phyloP scores from a whole-genome alignment of 2,888 invertebrate genomes.

The Standfussiana lucernea region DNA sequence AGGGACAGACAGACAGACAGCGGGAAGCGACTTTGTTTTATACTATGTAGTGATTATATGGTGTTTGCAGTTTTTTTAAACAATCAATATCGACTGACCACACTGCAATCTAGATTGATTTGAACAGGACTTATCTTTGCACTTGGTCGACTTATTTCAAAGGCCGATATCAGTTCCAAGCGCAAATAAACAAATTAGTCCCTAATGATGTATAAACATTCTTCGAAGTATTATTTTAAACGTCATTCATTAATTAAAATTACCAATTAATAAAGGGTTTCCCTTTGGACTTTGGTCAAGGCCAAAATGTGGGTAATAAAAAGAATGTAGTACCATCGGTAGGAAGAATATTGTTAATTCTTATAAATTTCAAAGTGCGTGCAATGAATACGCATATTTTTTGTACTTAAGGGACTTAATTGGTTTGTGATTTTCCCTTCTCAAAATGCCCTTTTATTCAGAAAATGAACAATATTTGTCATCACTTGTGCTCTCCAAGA shows the following conservation, averaged over 20 bases:
- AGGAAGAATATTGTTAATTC: slow-evolving; percentile 3
- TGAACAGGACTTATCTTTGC: background rate
- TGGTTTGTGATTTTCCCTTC: background rate
- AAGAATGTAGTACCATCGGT: background rate
- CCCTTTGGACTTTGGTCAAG: slow-evolving; percentile 37
- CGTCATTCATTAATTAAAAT: slow-evolving; percentile 32
- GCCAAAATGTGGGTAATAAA: slow-evolving; percentile 30
- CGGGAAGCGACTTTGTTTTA: too few species aligned
- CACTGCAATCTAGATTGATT: background rate
- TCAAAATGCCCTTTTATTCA: background rate
- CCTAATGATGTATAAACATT: slow-evolving; percentile 24
- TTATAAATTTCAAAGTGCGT: slow-evolving; percentile 7
- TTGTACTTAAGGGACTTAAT: background rate
- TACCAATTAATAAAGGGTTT: slow-evolving; percentile 32
- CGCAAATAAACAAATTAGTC: background rate
- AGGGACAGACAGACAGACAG: too few species aligned
- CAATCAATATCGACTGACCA: background rate
- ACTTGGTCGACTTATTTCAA: background rate
- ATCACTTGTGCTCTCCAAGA: background rate
- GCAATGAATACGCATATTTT: slow-evolving; percentile 25
- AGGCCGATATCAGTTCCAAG: background rate
- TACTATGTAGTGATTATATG: too few species aligned
- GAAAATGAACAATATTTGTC: background rate
- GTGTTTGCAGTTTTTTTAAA: too few species aligned
- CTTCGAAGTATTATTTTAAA: slow-evolving; percentile 18